Evolutionary conservation across 2,888 invertebrate genomes (phyloP), one percentile per base, ranked within the genome.

Genomic region (Scaptomyza cyrtandrae): DNA sequence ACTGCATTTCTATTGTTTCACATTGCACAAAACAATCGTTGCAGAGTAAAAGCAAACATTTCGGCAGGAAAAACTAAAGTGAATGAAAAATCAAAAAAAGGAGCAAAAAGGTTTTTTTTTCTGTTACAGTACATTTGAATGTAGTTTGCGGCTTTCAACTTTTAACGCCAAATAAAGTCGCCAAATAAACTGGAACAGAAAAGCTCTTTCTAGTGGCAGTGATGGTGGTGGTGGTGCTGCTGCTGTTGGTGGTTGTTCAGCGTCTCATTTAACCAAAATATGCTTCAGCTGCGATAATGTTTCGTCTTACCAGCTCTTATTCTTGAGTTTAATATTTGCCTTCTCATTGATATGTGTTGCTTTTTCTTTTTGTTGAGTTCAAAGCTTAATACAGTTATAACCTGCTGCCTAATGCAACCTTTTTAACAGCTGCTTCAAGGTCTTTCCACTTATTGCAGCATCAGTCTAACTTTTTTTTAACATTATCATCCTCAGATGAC

Each of bases 181-280:
- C 45, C 41, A 43, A 65, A 31, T 57, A 55, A 66, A 71, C 43
- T 54, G 45, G 33, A 53, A 35, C 31, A 29, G 14, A 46, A 62
- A 56, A 49, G 48, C 43, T 62, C 45, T 56, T n/a, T 19, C n/a
- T 10, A 16, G 43, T 43, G 54, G 11, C 19, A 10, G 13, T 52
- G 29, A 6, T 13, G 31, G 19, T 24, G 31, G 41, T 35, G 29
- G 11, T 35, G 35, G 13, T 33, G 7, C 9, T 31, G 29, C 3
- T 29, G 29, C 29, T 24, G 24, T 3, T 24, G 24, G 24, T 24
- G 24, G 9, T 33, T 33, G 1, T 10, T 44, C 10, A 13, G 14
- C 24, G 48, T 44, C 77, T 72, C 62, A 68, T 59, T 77, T 63
- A 72, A 57, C 44, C 27, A 29, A 29, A 76, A 75, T 50, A 41